phyloP scores from a whole-genome alignment of 2,888 invertebrate species.

The Cremastinae sp. region DNA sequence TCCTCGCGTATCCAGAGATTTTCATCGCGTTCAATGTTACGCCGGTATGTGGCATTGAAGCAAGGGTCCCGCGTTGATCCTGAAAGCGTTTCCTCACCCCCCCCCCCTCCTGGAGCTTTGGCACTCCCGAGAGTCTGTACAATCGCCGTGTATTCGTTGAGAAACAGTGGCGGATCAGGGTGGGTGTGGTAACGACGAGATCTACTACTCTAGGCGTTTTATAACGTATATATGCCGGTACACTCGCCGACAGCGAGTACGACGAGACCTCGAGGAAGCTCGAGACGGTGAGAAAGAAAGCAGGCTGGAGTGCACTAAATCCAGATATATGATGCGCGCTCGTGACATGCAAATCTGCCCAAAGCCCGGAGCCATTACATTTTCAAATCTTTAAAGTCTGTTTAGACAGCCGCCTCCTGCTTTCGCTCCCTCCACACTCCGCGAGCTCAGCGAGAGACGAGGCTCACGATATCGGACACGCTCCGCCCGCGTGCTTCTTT shows the following conservation, averaged over 20 bases:
- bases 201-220: slow-evolving; percentile 38
- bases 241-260: slow-evolving; percentile 42
- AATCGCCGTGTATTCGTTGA: slow-evolving; percentile 54
- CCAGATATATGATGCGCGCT: slow-evolving; percentile 80
- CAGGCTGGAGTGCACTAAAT: slow-evolving; percentile 76
- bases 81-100: slow-evolving; percentile 68
- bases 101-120: slow-evolving; percentile 64
- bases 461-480: slow-evolving; percentile 56
- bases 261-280: slow-evolving; percentile 54
- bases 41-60: slow-evolving; percentile 39
- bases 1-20: slow-evolving; percentile 68
- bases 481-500: slow-evolving; percentile 41
- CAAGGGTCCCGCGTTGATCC: slow-evolving; percentile 73
- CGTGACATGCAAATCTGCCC: slow-evolving; percentile 81
- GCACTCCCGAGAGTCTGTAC: slow-evolving; percentile 64
- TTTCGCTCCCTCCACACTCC: slow-evolving; percentile 53
- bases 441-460: slow-evolving; percentile 33
- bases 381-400: slow-evolving; percentile 81
- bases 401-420: slow-evolving; percentile 78
- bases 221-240: slow-evolving; percentile 21
- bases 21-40: slow-evolving; percentile 54
- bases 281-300: slow-evolving; percentile 60
- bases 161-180: slow-evolving; percentile 60
- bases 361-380: slow-evolving; percentile 80
- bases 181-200: slow-evolving; percentile 53